Percentiles rank a stretch among this genome's conserved stretches.
Conservation (phyloP, 2,797 vertebrate genomes). For the Danio kyathit region DNA sequence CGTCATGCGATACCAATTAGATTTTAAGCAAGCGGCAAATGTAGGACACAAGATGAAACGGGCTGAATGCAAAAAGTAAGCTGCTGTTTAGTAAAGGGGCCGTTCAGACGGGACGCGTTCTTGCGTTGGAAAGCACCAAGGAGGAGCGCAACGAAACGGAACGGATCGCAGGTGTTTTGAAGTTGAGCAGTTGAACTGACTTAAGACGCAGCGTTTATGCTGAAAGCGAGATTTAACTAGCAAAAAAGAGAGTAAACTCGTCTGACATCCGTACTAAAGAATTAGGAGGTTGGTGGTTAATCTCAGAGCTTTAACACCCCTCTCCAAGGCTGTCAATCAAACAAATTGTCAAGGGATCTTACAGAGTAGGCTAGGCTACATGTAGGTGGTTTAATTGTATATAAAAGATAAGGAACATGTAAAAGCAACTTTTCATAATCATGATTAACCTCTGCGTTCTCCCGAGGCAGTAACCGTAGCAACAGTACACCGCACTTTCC, state of each 20-base stretch:
- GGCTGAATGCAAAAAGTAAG: neutral
- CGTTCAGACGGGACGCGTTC: neutral
- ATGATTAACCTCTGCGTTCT: neutral
- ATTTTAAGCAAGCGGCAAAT: conserved; percentile 16
- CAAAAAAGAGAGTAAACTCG: neutral
- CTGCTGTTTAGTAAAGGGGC: neutral
- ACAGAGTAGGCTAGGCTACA: neutral
- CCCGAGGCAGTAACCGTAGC: neutral
- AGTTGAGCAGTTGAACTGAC: neutral
- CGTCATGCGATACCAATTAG: conserved; percentile 1
- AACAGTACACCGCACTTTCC: neutral
- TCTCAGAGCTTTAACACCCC: neutral
- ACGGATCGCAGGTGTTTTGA: neutral
- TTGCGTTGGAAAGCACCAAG: neutral
- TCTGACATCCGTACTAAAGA: neutral
- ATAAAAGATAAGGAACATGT: neutral
- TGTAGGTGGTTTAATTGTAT: neutral
- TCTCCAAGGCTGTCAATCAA: neutral
- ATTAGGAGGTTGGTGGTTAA: neutral
- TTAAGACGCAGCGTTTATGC: neutral
- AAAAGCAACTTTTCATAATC: conserved; percentile 3
- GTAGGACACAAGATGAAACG: conserved; percentile 17
- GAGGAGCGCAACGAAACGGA: neutral
- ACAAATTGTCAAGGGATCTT: neutral
- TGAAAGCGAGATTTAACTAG: neutral